A percentile compares a stretch with the other conserved stretches of the same genome.
These are phyloP conservation scores for Spatulosminthurus flaviceps DNA, from an alignment of 2,888 invertebrate genomes.

Conservation along the genomic window DNA sequence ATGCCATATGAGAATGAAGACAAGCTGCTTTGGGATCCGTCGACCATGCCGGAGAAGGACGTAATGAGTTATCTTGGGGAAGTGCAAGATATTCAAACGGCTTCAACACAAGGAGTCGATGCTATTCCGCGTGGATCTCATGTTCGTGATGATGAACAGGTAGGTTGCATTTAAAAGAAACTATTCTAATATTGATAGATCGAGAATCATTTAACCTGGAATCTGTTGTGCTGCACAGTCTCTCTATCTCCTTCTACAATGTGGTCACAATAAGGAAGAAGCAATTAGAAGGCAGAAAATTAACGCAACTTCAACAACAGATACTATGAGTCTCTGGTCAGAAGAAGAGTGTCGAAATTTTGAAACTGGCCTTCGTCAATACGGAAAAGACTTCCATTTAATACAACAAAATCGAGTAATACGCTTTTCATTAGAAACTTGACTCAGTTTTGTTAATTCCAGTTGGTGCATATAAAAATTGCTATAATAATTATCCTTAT, in stretches of 20 bases:
- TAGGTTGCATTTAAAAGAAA: slow-evolving; percentile 59
- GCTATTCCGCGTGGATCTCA: slow-evolving; percentile 74
- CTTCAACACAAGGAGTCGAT: slow-evolving; percentile 49
- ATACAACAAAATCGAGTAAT: slow-evolving; percentile 90
- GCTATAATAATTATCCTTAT: slow-evolving; percentile 4
- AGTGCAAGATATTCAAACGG: slow-evolving; percentile 55
- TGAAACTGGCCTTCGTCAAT: slow-evolving; percentile 90
- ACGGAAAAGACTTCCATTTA: slow-evolving; percentile 95
- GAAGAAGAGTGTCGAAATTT: slow-evolving; percentile 97
- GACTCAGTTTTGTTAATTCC: not conserved
- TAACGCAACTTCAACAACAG: slow-evolving; percentile 74
- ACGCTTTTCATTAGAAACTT: no score
- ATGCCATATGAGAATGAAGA: slow-evolving; percentile 95
- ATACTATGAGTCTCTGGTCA: slow-evolving; percentile 89
- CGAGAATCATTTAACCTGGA: not conserved
- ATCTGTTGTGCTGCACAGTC: slow-evolving; percentile 70
- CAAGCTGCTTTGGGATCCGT: slow-evolving; percentile 92
- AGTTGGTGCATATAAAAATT: slow-evolving; percentile 9
- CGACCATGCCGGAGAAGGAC: slow-evolving; percentile 75
- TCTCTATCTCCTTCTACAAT: slow-evolving; percentile 87
- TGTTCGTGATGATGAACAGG: slow-evolving; percentile 75
- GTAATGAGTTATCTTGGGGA: slow-evolving; percentile 65
- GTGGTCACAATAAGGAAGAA: slow-evolving; percentile 94
- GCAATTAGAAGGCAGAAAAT: slow-evolving; percentile 83
- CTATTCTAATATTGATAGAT: no score